phyloP scores from a whole-genome alignment of 2,888 invertebrate species.

The Calliphora vomitoria region DNA sequence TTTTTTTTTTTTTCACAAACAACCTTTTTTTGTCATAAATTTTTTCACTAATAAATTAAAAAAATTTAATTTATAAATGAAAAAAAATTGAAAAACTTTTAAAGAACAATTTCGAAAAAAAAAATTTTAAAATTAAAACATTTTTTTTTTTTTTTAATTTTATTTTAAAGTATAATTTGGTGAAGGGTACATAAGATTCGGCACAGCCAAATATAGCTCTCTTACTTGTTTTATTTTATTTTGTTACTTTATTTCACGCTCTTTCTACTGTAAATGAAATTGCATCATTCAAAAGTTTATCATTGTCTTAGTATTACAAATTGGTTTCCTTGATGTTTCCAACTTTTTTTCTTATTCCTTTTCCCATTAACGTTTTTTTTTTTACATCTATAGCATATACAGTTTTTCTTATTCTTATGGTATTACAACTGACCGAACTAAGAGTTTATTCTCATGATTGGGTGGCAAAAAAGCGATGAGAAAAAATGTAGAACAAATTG shows the following conservation, averaged over 20 bases:
- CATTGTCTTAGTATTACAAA: slow-evolving; percentile 60
- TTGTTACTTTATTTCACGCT: slow-evolving; percentile 22
- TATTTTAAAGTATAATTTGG: no score
- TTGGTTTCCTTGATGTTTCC: slow-evolving; percentile 61
- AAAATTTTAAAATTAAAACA: no score
- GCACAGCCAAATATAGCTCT: no score
- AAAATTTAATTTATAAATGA: no score
- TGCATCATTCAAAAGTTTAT: slow-evolving; percentile 53
- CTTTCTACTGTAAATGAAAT: slow-evolving; percentile 32
- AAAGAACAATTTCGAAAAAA: no score
- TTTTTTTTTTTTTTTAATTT: no score
- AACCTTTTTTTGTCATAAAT: no score
- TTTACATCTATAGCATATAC: not conserved
- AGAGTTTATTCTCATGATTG: slow-evolving; percentile 26
- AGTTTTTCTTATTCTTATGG: slow-evolving; percentile 17
- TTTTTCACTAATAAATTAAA: no score
- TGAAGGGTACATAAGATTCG: no score
- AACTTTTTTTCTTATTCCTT: slow-evolving; percentile 15
- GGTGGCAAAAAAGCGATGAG: slow-evolving; percentile 8
- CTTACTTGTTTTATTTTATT: not conserved
- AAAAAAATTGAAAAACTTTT: no score
- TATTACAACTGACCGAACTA: slow-evolving; percentile 33
- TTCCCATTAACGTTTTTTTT: not conserved
- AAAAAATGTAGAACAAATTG: slow-evolving; percentile 34
- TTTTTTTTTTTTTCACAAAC: no score